Evolutionary conservation across 1,140 invertebrate species (phyloP).

Genomic region (Drosophila asahinai): DNA sequence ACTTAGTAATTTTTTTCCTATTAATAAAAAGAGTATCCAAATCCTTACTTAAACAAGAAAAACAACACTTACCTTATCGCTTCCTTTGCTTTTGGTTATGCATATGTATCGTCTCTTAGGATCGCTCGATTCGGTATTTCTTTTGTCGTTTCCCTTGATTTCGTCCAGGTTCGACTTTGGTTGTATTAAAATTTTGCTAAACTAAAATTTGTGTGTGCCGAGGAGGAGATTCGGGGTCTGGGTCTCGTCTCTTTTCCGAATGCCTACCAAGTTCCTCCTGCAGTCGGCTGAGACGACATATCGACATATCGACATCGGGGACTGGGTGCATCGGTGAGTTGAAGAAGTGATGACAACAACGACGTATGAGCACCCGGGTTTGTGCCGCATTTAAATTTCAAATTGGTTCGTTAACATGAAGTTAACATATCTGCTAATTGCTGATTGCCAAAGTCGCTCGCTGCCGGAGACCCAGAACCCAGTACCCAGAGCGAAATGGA

Average conservation of each 20-base stretch:
- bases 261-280: constrained; percentile 30
- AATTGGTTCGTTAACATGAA: constrained; percentile 83
- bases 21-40: constrained; percentile 10
- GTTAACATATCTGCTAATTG: constrained; percentile 83
- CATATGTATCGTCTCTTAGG: constrained; percentile 76
- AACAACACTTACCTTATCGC: constrained; percentile 26
- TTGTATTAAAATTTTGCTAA: constrained; percentile 78
- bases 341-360: constrained; percentile 79
- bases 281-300: constrained; percentile 17
- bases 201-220: constrained; percentile 58
- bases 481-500: constrained; percentile 1
- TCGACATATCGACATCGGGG: constrained; percentile 43
- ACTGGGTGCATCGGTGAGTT: constrained; percentile 64
- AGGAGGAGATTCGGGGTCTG: constrained; percentile 29
- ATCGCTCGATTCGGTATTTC: constrained; percentile 64
- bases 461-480: constrained; percentile 41
- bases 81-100: constrained; percentile 64
- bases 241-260: constrained; percentile 14
- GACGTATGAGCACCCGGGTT: constrained; percentile 79
- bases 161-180: constrained; percentile 24
- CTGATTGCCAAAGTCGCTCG: constrained; percentile 81
- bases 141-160: constrained; percentile 35
- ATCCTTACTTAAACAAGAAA: not conserved
- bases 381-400: constrained; percentile 83
- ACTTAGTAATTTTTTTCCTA: too few species aligned